Evolutionary conservation across 2,113 vertebrate species (phyloP).

Genomic region (Montifringilla adamsi): DNA sequence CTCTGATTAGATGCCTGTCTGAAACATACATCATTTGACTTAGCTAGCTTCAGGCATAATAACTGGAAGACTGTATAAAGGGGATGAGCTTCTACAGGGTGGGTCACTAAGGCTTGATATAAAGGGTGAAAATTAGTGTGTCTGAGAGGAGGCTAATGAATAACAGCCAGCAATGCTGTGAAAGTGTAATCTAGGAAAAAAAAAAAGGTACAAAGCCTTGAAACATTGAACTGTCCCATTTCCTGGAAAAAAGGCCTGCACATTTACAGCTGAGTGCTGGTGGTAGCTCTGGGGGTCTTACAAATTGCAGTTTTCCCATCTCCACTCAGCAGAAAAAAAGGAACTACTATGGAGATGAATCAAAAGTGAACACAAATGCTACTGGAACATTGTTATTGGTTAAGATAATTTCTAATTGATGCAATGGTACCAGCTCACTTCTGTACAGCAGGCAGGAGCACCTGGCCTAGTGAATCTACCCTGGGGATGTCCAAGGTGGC

Average conservation of each 20-base stretch:
- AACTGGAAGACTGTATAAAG: neutral
- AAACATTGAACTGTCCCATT: neutral
- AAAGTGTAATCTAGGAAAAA: neutral
- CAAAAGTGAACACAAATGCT: neutral
- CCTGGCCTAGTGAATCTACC: neutral
- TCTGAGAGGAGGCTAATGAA: neutral
- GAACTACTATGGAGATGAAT: neutral
- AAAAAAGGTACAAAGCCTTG: neutral
- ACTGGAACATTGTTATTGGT: neutral
- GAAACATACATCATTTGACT: neutral
- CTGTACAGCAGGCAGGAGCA: neutral
- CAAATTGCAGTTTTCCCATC: neutral
- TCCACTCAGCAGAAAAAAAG: neutral
- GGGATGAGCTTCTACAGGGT: neutral
- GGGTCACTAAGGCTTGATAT: neutral
- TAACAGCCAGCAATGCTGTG: neutral
- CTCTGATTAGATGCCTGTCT: neutral
- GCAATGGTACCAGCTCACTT: neutral
- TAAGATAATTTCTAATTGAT: constrained; percentile 14
- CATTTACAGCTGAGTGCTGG: neutral
- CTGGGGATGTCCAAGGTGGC: neutral
- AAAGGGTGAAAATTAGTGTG: neutral
- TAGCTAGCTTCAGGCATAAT: neutral
- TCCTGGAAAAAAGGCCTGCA: neutral
- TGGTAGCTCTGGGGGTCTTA: neutral